These are phyloP conservation scores for Zaprionus lachaisei DNA, from an alignment of 1,140 invertebrate species.

Conservation along the genomic window DNA sequence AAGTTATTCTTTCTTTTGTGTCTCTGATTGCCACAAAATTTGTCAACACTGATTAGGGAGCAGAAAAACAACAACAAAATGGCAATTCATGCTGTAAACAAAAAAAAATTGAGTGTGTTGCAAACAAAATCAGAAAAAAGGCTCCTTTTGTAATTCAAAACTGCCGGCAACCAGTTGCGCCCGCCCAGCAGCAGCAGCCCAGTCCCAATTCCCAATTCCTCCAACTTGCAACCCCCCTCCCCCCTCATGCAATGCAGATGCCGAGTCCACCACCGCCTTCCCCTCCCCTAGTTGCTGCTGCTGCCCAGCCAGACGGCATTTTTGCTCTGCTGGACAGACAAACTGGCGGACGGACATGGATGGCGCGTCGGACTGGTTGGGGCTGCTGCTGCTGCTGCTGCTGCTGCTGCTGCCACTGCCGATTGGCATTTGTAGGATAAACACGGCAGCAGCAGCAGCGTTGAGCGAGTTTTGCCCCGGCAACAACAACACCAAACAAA, in stretches of 20 bases:
- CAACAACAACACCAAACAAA: slow-evolving; percentile 31
- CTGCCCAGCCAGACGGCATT: slow-evolving; percentile 63
- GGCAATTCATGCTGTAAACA: slow-evolving; percentile 72
- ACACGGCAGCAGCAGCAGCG: slow-evolving; percentile 20
- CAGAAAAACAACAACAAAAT: slow-evolving; percentile 46
- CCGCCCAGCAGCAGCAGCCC: slow-evolving; percentile 35
- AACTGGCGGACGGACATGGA: slow-evolving; percentile 15
- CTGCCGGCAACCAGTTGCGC: slow-evolving; percentile 54
- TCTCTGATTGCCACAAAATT: not conserved
- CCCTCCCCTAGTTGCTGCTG: slow-evolving; percentile 13
- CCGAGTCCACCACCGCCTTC: too few relatives aligned
- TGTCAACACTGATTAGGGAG: slow-evolving; percentile 1
- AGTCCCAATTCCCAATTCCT: slow-evolving; percentile 5
- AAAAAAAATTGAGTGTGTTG: slow-evolving; percentile 45
- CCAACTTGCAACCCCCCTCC: slow-evolving; percentile 23
- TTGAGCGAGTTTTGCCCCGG: slow-evolving; percentile 28
- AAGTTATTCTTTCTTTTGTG: not conserved
- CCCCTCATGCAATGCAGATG: slow-evolving; percentile 13
- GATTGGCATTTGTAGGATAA: slow-evolving; percentile 72
- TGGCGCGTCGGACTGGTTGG: slow-evolving; percentile 62
- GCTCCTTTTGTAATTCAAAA: slow-evolving; percentile 77
- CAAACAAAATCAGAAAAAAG: slow-evolving; percentile 63
- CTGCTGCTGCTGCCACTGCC: slow-evolving; percentile 1
- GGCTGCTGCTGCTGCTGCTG: slow-evolving; percentile 18
- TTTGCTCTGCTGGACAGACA: slow-evolving; percentile 37